Base-by-base conservation (phyloP, 30 jellyfish, hydroid and myxozoan species). In the Aurelia sp. region DNA sequence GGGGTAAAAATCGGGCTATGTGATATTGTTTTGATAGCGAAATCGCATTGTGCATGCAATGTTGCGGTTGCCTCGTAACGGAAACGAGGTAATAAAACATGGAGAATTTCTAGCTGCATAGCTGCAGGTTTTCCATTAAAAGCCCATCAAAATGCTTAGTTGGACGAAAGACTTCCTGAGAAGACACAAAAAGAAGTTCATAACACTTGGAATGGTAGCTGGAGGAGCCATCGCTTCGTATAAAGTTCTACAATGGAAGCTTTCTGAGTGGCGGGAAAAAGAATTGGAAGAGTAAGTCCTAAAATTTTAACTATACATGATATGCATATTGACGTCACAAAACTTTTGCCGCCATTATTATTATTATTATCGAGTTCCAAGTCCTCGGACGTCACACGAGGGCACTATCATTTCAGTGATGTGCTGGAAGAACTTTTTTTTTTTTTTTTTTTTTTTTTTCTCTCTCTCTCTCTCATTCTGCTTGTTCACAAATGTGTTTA, bases 181-280 rank as follows among this genome's bases (percentile, higher is more conserved):
- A 74, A 85, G 97, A 22, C 91, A 90, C 59, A 74, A 65, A 22
- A 74, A 60, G 64, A 90, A 90, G 81, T 67, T 90, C 71, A 13
- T 82, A 15, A 44, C 76, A 7, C 55, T 92, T 61, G 97, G 97
- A 58, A 68, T 75, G 8, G 44, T 82, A 11, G 82, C 80, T 15
- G 88, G 87, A 5, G 94, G 97, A 10, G 84, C 91, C 18, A 73
- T 53, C 44, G 90, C 74, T 31, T 48, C 84, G n/a, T 50, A 82
- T 19, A 90, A 90, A 61, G 24, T 30, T 61, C 64, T 82, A 2
- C 51, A 75, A 17, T 91, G 98, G 98, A 91, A 86, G 64, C 50
- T 85, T 5, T 72, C 89, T 18, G 93, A 91, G 67, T 80, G 96
- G 96, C 91, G 74, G 76, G 86, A 91, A 65, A 52, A 64, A 22